Base-by-base conservation (phyloP, 2,113 vertebrate genomes). In the Myotis davidii region DNA sequence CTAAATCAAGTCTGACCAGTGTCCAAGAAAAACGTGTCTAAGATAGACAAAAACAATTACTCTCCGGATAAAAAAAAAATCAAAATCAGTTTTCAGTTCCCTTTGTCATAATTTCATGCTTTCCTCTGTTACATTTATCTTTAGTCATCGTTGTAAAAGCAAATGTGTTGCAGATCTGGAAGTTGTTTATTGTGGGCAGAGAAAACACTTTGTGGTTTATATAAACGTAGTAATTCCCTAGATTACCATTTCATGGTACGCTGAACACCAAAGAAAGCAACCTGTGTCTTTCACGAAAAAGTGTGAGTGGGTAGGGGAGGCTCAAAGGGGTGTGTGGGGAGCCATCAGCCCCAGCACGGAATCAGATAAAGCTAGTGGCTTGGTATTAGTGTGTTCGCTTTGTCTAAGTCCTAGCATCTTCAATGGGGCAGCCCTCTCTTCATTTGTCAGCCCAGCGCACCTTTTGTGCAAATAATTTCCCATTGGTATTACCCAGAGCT, bases 391-490 rank as follows among this genome's bases (percentile, higher is more conserved):
- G 97, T 97, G 98, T 96, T 82, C 94, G 98, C 99, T 99, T 99
- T 99, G 99, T 99, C 98, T 97, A 69, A 96, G 97, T 94, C 97
- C 97, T 88, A 93, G 98, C 96, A 97, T 97, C 98, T 98, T 98
- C 98, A 98, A 95, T 98, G 98, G 97, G 90, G 97, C 98, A 98
- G 98, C 98, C 97, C 98, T 98, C 98, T 98, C 99, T 99, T 99
- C 98, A 99, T 99, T 99, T 99, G 99, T 99, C 99, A 99, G 99
- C 99, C 98, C 99, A 99, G 98, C 97, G 99, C 99, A 99, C 98
- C 99, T 99, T 99, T 99, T 99, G 99, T 99, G 98, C 96, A 82
- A 96, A 93, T 98, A 98, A 99, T 99, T 99, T 99, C 99, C 99
- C 98, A 98, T 98, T 98, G 98, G 99, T 98, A 98, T 98, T 98